Evolutionary conservation across 2,113 vertebrate species (phyloP).

Genomic region (Poeciliopsis prolifica): DNA sequence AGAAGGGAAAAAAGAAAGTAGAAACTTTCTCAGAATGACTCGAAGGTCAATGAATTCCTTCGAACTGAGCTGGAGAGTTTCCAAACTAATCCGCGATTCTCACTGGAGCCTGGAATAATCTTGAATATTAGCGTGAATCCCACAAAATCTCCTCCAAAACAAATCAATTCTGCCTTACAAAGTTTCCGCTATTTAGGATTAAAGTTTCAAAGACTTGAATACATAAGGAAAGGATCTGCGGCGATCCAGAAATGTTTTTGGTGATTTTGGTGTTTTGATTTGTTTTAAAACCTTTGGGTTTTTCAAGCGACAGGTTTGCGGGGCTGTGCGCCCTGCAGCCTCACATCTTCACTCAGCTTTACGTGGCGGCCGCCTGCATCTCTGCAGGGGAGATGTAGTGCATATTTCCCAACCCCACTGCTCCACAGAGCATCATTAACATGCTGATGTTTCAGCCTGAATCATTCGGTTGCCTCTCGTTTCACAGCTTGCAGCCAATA

Average conservation of each 20-base stretch:
- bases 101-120: constrained; percentile 20
- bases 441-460: not conserved
- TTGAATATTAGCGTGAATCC: constrained; percentile 36
- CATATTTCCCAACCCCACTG: not conserved
- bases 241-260: not conserved
- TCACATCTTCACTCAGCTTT: not conserved
- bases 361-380: constrained; percentile 3
- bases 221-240: not conserved
- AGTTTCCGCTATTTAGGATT: not conserved
- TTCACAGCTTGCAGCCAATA: constrained; percentile 29
- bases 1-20: not conserved
- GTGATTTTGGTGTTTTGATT: constrained; percentile 11
- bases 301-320: constrained; percentile 6
- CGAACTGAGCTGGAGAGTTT: constrained; percentile 23
- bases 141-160: constrained; percentile 44
- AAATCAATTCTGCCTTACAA: constrained; percentile 26
- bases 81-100: constrained; percentile 54
- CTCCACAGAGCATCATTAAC: constrained; percentile 5
- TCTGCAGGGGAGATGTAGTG: not conserved
- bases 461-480: constrained; percentile 23
- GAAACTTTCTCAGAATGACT: constrained; percentile 16
- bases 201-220: constrained; percentile 19
- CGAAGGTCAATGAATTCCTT: constrained; percentile 50
- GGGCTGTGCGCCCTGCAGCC: constrained; percentile 1
- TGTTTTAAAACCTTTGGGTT: not conserved